phyloP scores from a whole-genome alignment of 1,140 invertebrate genomes.

The Heliconius hermathena region DNA sequence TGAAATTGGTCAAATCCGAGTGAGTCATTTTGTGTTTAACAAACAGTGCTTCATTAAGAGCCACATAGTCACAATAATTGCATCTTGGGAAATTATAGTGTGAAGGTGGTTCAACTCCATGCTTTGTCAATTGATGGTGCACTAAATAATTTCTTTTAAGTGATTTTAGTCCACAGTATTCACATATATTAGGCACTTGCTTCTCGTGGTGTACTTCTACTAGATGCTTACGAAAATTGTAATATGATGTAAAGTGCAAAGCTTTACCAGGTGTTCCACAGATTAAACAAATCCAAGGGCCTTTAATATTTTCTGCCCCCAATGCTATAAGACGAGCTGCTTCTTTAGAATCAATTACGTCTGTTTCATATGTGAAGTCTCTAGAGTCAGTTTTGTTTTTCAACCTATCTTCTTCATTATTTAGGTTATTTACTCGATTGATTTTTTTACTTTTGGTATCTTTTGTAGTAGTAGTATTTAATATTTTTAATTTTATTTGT shows the following conservation, averaged over 20 bases:
- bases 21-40: slow-evolving; percentile 85
- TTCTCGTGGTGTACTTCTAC: slow-evolving; percentile 91
- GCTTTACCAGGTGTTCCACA: slow-evolving; percentile 85
- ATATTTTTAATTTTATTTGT: slow-evolving; percentile 93
- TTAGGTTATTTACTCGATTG: slow-evolving; percentile 31
- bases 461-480: slow-evolving; percentile 64
- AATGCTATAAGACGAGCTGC: slow-evolving; percentile 76
- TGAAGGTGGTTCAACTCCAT: slow-evolving; percentile 88
- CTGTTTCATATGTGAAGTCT: slow-evolving; percentile 73
- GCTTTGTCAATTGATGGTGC: slow-evolving; percentile 91
- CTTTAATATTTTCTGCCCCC: slow-evolving; percentile 83
- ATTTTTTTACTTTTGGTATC: neutral
- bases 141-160: slow-evolving; percentile 88
- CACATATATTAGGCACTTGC: slow-evolving; percentile 90
- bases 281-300: slow-evolving; percentile 87
- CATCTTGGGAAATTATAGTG: slow-evolving; percentile 89
- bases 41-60: slow-evolving; percentile 85
- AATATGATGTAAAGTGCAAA: slow-evolving; percentile 88
- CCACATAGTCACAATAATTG: slow-evolving; percentile 88
- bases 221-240: slow-evolving; percentile 90
- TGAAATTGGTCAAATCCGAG: slow-evolving; percentile 63
- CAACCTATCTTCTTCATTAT: slow-evolving; percentile 47
- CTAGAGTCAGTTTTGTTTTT: slow-evolving; percentile 54
- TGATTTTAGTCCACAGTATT: slow-evolving; percentile 91
- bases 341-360: slow-evolving; percentile 75